A percentile compares a stretch with the other conserved stretches of the same genome.
These are phyloP conservation scores for Sprattus sprattus DNA, from an alignment of 2,113 vertebrate genomes.

Conservation along the genomic window DNA sequence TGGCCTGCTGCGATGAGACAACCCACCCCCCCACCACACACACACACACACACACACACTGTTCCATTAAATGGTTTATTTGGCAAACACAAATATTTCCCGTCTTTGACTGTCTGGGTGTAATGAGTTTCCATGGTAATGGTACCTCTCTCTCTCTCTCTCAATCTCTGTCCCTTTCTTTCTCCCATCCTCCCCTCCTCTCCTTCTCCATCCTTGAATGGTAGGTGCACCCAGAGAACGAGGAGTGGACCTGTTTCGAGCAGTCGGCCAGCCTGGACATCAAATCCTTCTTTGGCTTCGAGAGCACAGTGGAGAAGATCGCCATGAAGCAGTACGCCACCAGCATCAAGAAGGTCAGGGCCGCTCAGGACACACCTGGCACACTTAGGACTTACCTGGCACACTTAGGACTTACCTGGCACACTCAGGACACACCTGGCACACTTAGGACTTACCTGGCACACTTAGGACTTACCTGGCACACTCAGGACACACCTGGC, in stretches of 20 bases:
- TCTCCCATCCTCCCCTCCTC: not conserved
- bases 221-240: conserved; percentile 96
- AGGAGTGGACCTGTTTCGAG: conserved; percentile 97
- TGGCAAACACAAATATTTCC: conserved; percentile 2
- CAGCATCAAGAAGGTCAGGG: conserved; percentile 92
- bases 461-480: too few species aligned
- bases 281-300: conserved; percentile 98
- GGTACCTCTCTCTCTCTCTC: not conserved
- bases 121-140: not conserved
- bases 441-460: too few species aligned
- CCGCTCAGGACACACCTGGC: too few species aligned
- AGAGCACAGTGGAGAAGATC: conserved; percentile 97
- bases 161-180: not conserved
- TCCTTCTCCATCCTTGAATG: not conserved
- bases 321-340: conserved; percentile 98
- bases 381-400: too few species aligned
- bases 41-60: too few species aligned
- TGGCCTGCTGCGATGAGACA: not conserved
- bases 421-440: too few species aligned
- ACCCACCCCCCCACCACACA: too few species aligned
- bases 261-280: conserved; percentile 96
- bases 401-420: too few species aligned
- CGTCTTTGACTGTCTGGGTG: not conserved
- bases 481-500: too few species aligned
- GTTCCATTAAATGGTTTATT: conserved; percentile 1